Conservation (phyloP, 2,797 vertebrate species). For the Aplochiton taeniatus region DNA sequence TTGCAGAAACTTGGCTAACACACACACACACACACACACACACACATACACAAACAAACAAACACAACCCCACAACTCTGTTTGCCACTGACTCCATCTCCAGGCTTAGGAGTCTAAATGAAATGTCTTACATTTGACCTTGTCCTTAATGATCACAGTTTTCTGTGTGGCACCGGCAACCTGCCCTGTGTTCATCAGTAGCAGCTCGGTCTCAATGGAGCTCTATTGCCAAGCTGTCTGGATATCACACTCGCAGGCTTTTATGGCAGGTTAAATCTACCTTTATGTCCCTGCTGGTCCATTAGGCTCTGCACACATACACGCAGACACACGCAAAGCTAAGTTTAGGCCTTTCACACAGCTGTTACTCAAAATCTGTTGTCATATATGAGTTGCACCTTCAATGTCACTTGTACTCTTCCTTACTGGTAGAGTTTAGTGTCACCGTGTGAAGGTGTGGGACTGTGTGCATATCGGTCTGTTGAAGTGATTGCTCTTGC, state of each 20-base stretch:
- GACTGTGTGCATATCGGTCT: no score
- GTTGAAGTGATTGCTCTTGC: no score
- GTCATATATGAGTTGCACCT: no score
- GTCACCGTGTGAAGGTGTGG: no score
- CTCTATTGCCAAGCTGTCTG: conserved; percentile 11
- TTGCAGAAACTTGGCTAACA: not conserved
- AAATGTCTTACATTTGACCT: conserved; percentile 10
- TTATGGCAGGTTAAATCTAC: conserved; percentile 42
- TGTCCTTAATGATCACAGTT: not conserved
- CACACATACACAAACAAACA: not conserved
- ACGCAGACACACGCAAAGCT: conserved; percentile 7
- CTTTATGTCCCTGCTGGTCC: conserved; percentile 26
- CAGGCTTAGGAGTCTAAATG: not conserved
- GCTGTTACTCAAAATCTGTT: not conserved
- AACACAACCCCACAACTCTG: not conserved
- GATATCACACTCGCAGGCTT: conserved; percentile 5
- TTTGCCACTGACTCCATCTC: conserved; percentile 12
- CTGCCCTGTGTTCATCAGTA: conserved; percentile 7
- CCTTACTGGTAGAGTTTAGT: no score
- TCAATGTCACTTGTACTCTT: no score
- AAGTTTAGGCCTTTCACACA: no score
- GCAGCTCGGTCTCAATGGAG: conserved; percentile 9
- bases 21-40: not conserved
- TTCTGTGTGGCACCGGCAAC: not conserved
- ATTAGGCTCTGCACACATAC: conserved; percentile 26